Conservation (phyloP, 2,888 invertebrate genomes). For the Calliphora vomitoria region DNA sequence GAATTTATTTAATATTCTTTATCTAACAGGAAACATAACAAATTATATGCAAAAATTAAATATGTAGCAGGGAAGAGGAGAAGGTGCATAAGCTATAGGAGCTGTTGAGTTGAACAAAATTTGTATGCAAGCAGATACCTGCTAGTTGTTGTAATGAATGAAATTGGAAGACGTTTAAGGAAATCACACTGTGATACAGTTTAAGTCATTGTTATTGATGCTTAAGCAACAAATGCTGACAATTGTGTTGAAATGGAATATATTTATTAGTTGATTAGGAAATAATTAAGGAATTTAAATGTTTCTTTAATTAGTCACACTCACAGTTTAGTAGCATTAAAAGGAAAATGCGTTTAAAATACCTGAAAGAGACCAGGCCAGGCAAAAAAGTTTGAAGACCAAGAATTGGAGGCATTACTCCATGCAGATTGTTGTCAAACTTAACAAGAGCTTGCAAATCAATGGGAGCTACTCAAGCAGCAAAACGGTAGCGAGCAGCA, state of each 20-base stretch:
- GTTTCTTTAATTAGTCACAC: background rate
- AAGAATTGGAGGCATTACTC: too few relatives aligned
- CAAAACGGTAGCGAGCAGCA: too few relatives aligned
- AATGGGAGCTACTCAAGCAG: too few relatives aligned
- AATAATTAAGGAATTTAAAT: background rate
- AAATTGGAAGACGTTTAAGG: conserved; percentile 25
- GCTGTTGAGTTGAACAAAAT: background rate
- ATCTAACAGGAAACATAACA: conserved; percentile 51
- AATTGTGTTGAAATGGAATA: background rate
- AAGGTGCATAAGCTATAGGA: background rate
- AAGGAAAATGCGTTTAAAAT: too few relatives aligned
- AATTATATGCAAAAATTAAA: background rate
- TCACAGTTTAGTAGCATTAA: too few relatives aligned
- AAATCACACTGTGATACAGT: conserved; percentile 18
- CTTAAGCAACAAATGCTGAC: conserved; percentile 1
- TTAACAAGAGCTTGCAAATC: too few relatives aligned
- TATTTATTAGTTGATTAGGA: conserved; percentile 3
- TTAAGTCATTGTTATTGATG: conserved; percentile 39
- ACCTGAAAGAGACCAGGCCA: too few relatives aligned
- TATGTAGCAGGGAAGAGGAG: background rate
- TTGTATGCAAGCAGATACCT: conserved; percentile 45
- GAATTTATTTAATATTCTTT: conserved; percentile 50
- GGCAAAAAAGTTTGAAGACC: too few relatives aligned
- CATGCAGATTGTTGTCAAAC: too few relatives aligned
- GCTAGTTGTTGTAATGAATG: conserved; percentile 30